Evolutionary conservation across 2,888 invertebrate genomes (phyloP).

Genomic region (Phengaris alcon): DNA sequence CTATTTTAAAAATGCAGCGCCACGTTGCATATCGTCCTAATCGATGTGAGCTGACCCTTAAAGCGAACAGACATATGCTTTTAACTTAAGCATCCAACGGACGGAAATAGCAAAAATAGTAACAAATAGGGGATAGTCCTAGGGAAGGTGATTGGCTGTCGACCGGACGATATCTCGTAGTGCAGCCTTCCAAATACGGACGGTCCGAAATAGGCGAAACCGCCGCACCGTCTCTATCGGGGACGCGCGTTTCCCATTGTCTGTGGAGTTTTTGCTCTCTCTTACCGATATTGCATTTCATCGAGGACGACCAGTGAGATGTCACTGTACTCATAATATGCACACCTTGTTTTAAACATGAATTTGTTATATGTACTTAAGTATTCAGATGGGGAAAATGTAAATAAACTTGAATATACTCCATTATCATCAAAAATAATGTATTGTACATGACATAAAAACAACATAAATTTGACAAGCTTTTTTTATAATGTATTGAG

Average conservation of each 20-base stretch:
- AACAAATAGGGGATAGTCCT: conserved; percentile 35
- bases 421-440: no score
- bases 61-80: no score
- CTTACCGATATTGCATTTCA: conserved; percentile 53
- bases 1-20: no score
- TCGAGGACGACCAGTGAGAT: conserved; percentile 50
- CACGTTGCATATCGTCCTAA: no score
- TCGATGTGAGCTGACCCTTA: no score
- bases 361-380: no score
- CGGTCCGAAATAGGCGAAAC: conserved; percentile 71
- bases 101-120: conserved; percentile 16
- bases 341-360: conserved; percentile 38
- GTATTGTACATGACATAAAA: no score
- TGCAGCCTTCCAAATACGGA: conserved; percentile 77
- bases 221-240: conserved; percentile 53
- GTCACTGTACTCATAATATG: conserved; percentile 45
- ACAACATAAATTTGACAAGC: no score
- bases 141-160: conserved; percentile 56
- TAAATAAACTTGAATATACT: neutral
- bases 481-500: no score
- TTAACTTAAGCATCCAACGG: neutral
- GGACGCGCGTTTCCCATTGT: conserved; percentile 72
- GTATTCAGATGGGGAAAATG: neutral
- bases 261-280: conserved; percentile 47
- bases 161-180: conserved; percentile 67